phyloP scores from a whole-genome alignment of 2,888 invertebrate genomes.

The Leuctra nigra region DNA sequence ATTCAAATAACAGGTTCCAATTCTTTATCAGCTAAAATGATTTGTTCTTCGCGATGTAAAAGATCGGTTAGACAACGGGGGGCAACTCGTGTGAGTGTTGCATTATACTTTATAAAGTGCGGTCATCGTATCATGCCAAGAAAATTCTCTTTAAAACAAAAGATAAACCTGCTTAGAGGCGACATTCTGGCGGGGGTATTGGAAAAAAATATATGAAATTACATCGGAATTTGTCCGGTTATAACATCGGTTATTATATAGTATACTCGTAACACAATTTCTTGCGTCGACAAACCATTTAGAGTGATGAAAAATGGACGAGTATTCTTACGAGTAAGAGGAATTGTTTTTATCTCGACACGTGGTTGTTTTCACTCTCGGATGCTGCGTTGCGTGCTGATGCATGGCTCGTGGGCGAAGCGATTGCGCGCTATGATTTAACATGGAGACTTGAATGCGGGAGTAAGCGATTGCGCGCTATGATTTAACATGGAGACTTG shows the following conservation, averaged over 20 bases:
- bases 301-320: no score
- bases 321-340: no score
- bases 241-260: no score
- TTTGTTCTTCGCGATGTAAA: not conserved
- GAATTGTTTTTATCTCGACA: no score
- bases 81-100: not conserved
- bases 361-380: no score
- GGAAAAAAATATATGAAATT: slow-evolving; percentile 9
- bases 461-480: no score
- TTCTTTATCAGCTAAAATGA: not conserved
- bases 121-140: slow-evolving; percentile 3
- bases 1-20: not conserved
- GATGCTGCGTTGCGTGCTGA: no score
- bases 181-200: slow-evolving; percentile 6
- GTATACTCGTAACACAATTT: no score
- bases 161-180: slow-evolving; percentile 13
- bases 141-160: slow-evolving; percentile 5
- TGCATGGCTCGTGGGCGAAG: no score
- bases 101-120: not conserved
- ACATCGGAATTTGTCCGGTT: not conserved
- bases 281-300: no score
- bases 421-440: not conserved
- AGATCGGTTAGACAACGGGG: not conserved
- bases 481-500: no score
- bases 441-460: not conserved